These are phyloP conservation scores for Scaptomyza reducta DNA, from an alignment of 2,888 invertebrate species.

Conservation along the genomic window DNA sequence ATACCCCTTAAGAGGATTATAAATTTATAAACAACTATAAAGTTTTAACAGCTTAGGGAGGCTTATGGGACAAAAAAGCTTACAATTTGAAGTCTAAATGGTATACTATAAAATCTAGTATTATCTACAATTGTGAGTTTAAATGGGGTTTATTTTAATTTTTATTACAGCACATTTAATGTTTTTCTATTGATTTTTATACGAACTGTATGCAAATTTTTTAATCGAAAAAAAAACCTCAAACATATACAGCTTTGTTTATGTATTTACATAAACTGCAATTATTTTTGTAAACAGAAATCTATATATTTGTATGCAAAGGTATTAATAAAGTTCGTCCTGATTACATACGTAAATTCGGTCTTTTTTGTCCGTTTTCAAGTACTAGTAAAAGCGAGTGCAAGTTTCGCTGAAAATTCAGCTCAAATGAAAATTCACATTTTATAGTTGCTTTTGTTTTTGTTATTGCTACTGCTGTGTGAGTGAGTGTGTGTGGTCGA, in stretches of 20 bases:
- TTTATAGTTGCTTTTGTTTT: constrained; percentile 40
- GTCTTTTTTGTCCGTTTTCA: constrained; percentile 12
- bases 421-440: constrained; percentile 40
- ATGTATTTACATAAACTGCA: neutral
- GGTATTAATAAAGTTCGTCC: neutral
- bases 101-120: neutral
- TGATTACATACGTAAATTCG: neutral
- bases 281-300: neutral
- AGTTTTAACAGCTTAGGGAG: neutral
- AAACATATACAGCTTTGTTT: constrained; percentile 13
- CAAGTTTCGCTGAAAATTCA: constrained; percentile 46
- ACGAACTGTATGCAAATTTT: neutral
- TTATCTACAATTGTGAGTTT: neutral
- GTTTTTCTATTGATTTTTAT: neutral
- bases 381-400: constrained; percentile 38
- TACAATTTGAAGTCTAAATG: neutral
- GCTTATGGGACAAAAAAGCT: neutral
- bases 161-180: neutral
- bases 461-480: constrained; percentile 27
- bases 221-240: neutral
- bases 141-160: neutral
- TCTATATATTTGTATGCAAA: neutral
- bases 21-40: neutral
- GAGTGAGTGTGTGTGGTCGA: constrained; percentile 62
- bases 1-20: constrained; percentile 5